phyloP scores from a whole-genome alignment of 2,888 invertebrate genomes.

The Linyphia triangularis region DNA sequence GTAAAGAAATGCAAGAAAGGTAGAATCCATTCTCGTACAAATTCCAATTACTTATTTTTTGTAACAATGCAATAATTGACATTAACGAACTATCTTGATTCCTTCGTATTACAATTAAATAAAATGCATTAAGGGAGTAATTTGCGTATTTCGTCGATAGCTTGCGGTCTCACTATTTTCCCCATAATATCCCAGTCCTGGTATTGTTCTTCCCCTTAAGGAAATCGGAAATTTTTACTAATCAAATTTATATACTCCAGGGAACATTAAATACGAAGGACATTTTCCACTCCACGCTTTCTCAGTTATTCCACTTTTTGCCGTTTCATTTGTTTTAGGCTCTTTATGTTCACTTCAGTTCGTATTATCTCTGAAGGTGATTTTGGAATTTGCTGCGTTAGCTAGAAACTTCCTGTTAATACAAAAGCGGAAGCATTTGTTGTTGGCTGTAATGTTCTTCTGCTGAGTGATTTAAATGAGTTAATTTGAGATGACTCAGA shows the following conservation, averaged over 20 bases:
- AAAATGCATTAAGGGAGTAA: slow-evolving; percentile 56
- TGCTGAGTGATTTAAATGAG: slow-evolving; percentile 25
- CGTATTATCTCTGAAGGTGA: background rate
- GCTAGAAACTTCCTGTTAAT: slow-evolving; percentile 8
- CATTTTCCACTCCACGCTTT: background rate
- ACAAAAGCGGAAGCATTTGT: background rate
- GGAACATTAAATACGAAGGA: slow-evolving; percentile 29
- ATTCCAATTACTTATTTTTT: slow-evolving; percentile 41
- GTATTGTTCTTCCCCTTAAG: slow-evolving; percentile 14
- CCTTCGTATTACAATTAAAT: slow-evolving; percentile 41
- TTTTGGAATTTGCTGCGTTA: slow-evolving; percentile 14
- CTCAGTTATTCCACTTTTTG: background rate
- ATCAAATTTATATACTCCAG: slow-evolving; percentile 50
- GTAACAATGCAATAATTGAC: slow-evolving; percentile 43
- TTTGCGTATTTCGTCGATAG: slow-evolving; percentile 44
- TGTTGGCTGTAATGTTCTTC: background rate
- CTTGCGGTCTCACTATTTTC: slow-evolving; percentile 1
- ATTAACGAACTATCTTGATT: slow-evolving; percentile 46
- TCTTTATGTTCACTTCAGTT: slow-evolving; percentile 21
- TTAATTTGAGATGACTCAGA: background rate
- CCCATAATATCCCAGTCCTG: slow-evolving; percentile 31
- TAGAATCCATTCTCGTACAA: slow-evolving; percentile 5
- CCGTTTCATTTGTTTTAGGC: slow-evolving; percentile 28
- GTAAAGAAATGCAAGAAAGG: slow-evolving; percentile 5
- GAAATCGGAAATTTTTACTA: slow-evolving; percentile 62